Percentiles rank a stretch among this genome's conserved stretches.
phyloP scores from a whole-genome alignment of 2,797 vertebrate genomes.

The Antennarius maculatus region DNA sequence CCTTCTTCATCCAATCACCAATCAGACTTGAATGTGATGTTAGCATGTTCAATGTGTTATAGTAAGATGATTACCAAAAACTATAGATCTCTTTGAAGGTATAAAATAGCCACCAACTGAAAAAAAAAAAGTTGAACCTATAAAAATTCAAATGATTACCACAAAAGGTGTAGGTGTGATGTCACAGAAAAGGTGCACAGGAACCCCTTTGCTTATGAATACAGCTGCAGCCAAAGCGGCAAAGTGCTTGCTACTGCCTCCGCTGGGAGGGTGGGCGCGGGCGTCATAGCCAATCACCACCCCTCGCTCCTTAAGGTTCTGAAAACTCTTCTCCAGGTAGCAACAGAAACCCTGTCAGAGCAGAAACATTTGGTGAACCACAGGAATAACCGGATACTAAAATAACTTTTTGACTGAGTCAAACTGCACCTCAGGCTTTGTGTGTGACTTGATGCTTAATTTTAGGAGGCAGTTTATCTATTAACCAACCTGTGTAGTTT shows the following conservation, averaged over 20 bases:
- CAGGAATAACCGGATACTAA: not conserved
- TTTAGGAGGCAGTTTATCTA: constrained; percentile 2
- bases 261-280: constrained; percentile 88
- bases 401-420: not conserved
- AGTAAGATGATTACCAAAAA: not conserved
- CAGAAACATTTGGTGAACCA: not conserved
- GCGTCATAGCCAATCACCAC: constrained; percentile 95
- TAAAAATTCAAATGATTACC: constrained; percentile 74
- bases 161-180: constrained; percentile 97
- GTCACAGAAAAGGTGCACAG: constrained; percentile 91
- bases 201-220: constrained; percentile 88
- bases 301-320: constrained; percentile 88
- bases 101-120: not conserved
- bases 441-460: not conserved
- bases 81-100: not conserved
- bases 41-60: not conserved
- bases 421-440: too few relatives aligned
- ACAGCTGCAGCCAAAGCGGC: constrained; percentile 89
- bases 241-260: constrained; percentile 91
- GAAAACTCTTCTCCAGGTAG: constrained; percentile 89
- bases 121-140: constrained; percentile 2
- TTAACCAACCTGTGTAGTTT: constrained; percentile 92
- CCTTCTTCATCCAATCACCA: not conserved
- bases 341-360: constrained; percentile 89
- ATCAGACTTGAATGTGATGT: not conserved